Conservation (phyloP, 2,113 vertebrate genomes). For the Orycteropus afer region DNA sequence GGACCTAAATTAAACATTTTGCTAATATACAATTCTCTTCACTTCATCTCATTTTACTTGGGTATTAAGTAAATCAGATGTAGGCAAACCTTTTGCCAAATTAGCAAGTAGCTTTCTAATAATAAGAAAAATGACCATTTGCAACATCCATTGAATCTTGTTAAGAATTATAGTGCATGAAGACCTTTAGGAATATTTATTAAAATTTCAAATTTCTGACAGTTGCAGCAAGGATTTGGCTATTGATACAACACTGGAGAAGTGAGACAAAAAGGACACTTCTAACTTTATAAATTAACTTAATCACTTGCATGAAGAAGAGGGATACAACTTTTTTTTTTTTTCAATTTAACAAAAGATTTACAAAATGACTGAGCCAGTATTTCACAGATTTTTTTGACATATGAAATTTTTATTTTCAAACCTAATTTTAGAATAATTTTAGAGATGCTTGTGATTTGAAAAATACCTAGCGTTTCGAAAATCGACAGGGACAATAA, state of each 20-base stretch:
- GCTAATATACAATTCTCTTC: slow-evolving; percentile 74
- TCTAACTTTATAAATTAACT: slow-evolving; percentile 40
- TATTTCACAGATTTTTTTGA: not conserved
- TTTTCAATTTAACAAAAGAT: slow-evolving; percentile 5
- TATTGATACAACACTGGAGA: slow-evolving; percentile 35
- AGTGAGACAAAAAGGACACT: not conserved
- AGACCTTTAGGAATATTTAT: slow-evolving; percentile 53
- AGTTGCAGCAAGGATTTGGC: slow-evolving; percentile 31
- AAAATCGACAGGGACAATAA: not conserved
- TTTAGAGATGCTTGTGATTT: not conserved
- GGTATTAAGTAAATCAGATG: slow-evolving; percentile 75
- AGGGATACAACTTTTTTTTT: not conserved
- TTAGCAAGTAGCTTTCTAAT: slow-evolving; percentile 55
- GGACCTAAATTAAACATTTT: slow-evolving; percentile 71
- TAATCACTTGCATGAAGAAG: slow-evolving; percentile 20
- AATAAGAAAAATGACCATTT: slow-evolving; percentile 69
- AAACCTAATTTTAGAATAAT: not conserved
- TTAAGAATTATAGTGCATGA: slow-evolving; percentile 66
- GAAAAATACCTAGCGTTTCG: not conserved
- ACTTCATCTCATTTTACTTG: slow-evolving; percentile 72
- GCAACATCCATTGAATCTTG: slow-evolving; percentile 61
- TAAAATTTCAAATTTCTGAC: slow-evolving; percentile 65
- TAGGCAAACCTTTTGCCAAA: slow-evolving; percentile 74
- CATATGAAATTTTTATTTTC: not conserved
- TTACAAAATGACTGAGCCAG: slow-evolving; percentile 3